Base-by-base conservation (phyloP, 1,140 invertebrate species). In the Drosophila aff. region DNA sequence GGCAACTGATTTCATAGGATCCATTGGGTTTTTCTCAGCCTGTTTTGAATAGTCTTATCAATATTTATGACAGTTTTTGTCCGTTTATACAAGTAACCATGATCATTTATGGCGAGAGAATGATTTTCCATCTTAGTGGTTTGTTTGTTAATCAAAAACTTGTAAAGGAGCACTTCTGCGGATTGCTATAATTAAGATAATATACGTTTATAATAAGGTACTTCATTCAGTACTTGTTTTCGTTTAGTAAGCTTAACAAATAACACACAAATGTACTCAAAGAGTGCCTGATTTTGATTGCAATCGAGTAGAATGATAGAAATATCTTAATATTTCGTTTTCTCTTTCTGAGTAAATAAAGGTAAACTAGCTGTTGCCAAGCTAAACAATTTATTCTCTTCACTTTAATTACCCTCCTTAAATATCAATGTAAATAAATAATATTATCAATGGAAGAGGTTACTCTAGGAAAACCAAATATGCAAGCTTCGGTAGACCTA, bases 1-100 rank as follows among this genome's bases (percentile, higher is more conserved):
- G 23, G 7, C 4, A 1, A 31, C 41, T 28, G 47, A 9, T 3
- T 46, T 23, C 21, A 21, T 23, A 13, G 43, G 11, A 43, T 4
- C 11, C 15, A 33, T 33, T 33, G 3, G 33, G 33, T 0, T 33
- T 31, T 50, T 8, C 28, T 8, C 11, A 18, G 50, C 10, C n/a
- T 52, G 5, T 61, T 61, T 47, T 33, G 10, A 61, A 43, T 61
- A 33, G 16, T 49, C n/a, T 49, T 31, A 60, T 49, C 28, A 61
- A 36, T 61, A 61, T 49, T 49, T 61, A 36, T 61, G 11, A 7
- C 8, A 16, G 4, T 23, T 21, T 36, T 61, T 49, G 9, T 13
- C 4, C 3, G 1, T 47, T 33, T 38, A 16, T 15, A 55, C 15
- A 62, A 62, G 38, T 50, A 28, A 52, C 21, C 38, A 62, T 15